phyloP scores from a whole-genome alignment of 2,888 invertebrate species.

The Ernsta delagoae region DNA sequence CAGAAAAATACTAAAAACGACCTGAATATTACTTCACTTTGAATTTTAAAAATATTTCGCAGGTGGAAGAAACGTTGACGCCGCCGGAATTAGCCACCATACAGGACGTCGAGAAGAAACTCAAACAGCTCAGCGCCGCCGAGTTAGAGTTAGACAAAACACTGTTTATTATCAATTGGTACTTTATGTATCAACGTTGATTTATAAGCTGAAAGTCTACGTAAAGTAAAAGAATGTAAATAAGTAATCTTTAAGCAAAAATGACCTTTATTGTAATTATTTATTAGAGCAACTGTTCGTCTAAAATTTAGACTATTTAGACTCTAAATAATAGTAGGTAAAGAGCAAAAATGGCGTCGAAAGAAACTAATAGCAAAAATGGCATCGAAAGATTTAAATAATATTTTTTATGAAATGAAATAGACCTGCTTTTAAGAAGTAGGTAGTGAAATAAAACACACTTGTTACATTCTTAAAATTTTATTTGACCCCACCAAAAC shows the following conservation, averaged over 20 bases:
- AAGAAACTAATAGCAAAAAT: no score
- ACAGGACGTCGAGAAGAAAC: slow-evolving; percentile 88
- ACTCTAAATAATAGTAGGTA: no score
- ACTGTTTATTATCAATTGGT: slow-evolving; percentile 92
- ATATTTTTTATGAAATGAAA: no score
- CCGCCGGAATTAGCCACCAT: slow-evolving; percentile 92
- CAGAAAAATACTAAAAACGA: no score
- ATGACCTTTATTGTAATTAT: no score
- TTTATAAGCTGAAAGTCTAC: background rate
- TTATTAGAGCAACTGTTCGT: no score
- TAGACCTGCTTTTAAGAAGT: background rate
- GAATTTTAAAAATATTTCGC: slow-evolving; percentile 28
- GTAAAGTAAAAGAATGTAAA: background rate
- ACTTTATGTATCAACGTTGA: slow-evolving; percentile 73
- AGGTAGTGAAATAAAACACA: slow-evolving; percentile 48
- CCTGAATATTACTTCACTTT: no score
- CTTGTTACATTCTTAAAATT: slow-evolving; percentile 72
- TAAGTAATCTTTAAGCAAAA: no score
- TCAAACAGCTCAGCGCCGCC: slow-evolving; percentile 90
- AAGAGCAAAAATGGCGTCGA: no score
- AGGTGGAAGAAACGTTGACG: slow-evolving; percentile 94
- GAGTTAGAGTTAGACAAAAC: slow-evolving; percentile 93
- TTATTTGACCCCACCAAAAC: slow-evolving; percentile 83
- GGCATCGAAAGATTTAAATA: no score
- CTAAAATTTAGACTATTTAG: no score